Evolutionary conservation across 2,888 invertebrate species (phyloP), one percentile per base, ranked within the genome.

Genomic region (Seira sanloemensis): DNA sequence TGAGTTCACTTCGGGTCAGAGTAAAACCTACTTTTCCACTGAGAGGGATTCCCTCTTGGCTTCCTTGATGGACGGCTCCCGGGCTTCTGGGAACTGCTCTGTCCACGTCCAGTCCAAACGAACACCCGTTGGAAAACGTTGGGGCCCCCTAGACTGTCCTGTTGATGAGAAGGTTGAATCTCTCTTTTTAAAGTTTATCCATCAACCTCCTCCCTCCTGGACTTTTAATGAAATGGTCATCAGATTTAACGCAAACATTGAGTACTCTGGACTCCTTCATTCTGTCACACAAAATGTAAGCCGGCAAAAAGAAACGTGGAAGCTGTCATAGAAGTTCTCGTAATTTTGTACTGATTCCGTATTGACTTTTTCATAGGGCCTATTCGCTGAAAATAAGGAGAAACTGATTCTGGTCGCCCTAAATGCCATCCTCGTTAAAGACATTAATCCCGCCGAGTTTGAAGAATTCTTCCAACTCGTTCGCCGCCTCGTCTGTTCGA

Each of bases 341-440:
- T 67, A 21, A 73, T 12, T 54, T 58, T 4, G 9, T 73, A 58
- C 23, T 24, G 16, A 25, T 71, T 21, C 21, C 23, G 23, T 21
- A 46, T 71, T 9, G 0, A 12, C 19, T 65, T n/a, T 18, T 25
- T 74, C 93, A 46, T 92, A 98, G 98, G 96, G 98, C 86, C 93
- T 99, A 87, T 99, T 98, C 93, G 96, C 98, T 7, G 97, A 99
- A 92, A 99, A 98, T 92, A 99, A 99, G 91, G 99, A 99, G 92
- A 98, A 98, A 92, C 92, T 98, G 88, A 99, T 99, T 89, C 94
- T 96, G 46, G 95, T 95, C 37, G 97, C 98, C n/a, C 91, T 99
- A 87, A 95, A 94, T 90, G 94, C 97, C 0, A 92, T 99, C 27
- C 94, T 97, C 0, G 94, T 94, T 86, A 95, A 94, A 92, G 96